Evolutionary conservation across 1,140 invertebrate species (phyloP).

Genomic region (Steinernema feltiae): DNA sequence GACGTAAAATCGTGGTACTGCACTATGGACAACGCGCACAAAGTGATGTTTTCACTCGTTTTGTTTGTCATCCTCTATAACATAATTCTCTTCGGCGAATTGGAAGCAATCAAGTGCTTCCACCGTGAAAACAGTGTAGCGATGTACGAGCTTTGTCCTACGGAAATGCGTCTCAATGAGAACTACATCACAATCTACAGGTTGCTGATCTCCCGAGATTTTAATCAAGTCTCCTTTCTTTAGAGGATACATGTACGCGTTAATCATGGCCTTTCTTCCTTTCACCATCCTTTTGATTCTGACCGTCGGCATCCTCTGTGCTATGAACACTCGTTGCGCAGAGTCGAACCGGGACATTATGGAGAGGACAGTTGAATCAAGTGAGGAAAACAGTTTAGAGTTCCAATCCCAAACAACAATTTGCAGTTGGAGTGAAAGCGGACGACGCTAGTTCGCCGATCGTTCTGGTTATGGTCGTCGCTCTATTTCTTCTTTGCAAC

Average conservation of each 20-base stretch:
- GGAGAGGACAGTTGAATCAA: slow-evolving; percentile 16
- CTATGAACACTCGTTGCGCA: slow-evolving; percentile 20
- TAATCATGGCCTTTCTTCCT: slow-evolving; percentile 44
- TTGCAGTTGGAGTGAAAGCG: slow-evolving; percentile 12
- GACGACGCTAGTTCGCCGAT: slow-evolving; percentile 32
- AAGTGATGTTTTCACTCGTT: slow-evolving; percentile 28
- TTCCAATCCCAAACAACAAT: no score
- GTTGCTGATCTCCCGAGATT: slow-evolving; percentile 20
- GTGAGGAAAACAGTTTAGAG: no score
- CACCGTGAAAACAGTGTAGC: slow-evolving; percentile 13
- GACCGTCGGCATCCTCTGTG: slow-evolving; percentile 36
- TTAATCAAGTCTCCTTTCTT: slow-evolving; percentile 18
- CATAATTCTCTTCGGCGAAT: slow-evolving; percentile 39
- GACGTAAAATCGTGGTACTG: slow-evolving; percentile 27
- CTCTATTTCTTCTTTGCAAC: slow-evolving; percentile 45
- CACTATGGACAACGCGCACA: slow-evolving; percentile 24
- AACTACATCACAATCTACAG: slow-evolving; percentile 42
- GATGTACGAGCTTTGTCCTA: slow-evolving; percentile 44
- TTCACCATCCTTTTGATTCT: slow-evolving; percentile 35
- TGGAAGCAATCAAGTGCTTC: slow-evolving; percentile 42
- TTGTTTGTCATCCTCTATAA: slow-evolving; percentile 38
- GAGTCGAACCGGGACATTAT: slow-evolving; percentile 1
- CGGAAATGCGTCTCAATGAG: slow-evolving; percentile 39
- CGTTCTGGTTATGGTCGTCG: slow-evolving; percentile 40
- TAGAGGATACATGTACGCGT: slow-evolving; percentile 41